Conservation (phyloP, 2,888 invertebrate genomes). For the Spialia ferax region DNA sequence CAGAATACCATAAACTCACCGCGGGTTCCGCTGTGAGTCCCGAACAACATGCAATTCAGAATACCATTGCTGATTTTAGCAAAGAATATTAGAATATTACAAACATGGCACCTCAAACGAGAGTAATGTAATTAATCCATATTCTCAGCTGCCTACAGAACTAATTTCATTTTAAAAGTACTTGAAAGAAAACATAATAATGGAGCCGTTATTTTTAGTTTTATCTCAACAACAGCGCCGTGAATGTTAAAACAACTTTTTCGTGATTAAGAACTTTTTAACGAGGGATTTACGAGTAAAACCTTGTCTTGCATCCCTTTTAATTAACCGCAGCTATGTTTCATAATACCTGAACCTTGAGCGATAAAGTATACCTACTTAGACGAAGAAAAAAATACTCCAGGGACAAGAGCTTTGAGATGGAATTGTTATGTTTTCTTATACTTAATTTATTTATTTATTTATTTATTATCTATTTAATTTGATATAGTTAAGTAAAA, state of each 20-base stretch:
- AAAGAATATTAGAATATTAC: too few species aligned
- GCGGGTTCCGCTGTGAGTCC: too few species aligned
- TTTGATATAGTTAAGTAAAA: too few species aligned
- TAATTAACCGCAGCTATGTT: conserved; percentile 16
- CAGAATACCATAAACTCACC: too few species aligned
- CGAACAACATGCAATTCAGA: too few species aligned
- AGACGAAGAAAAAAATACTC: neutral
- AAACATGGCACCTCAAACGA: neutral
- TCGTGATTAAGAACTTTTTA: conserved; percentile 10
- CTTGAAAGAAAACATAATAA: conserved; percentile 5
- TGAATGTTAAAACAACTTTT: conserved; percentile 3
- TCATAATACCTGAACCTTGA: conserved; percentile 6
- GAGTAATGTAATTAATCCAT: neutral
- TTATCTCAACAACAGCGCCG: neutral
- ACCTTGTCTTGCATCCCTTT: conserved; percentile 14
- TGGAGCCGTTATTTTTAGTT: conserved; percentile 1
- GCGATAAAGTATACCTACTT: neutral
- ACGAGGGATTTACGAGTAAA: conserved; percentile 11
- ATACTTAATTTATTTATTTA: too few species aligned
- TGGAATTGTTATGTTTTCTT: conserved; percentile 1
- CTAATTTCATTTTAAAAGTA: conserved; percentile 6
- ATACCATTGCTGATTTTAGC: too few species aligned
- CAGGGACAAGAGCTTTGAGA: neutral
- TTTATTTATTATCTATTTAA: too few species aligned
- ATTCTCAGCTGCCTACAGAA: neutral